Conservation (phyloP, 1,140 invertebrate species). For the Diachasmimorpha longicaudata region DNA sequence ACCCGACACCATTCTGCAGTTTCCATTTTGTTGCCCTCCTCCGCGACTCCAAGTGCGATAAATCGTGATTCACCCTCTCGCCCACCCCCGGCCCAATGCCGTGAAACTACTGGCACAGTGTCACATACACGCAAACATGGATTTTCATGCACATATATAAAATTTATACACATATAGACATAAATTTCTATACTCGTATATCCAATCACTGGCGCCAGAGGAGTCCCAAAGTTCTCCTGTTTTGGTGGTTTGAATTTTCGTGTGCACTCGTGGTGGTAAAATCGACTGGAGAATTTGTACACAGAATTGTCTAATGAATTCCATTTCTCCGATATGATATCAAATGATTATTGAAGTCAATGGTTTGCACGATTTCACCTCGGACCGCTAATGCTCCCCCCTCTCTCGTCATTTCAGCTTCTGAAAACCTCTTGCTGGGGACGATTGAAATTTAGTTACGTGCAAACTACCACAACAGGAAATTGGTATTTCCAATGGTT, state of each 20-base stretch:
- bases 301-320: constrained; percentile 32
- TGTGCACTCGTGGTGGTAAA: background rate
- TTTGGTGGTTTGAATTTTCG: background rate
- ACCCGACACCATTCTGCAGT: constrained; percentile 27
- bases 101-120: constrained; percentile 11
- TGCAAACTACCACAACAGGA: constrained; percentile 1
- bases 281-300: background rate
- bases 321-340: constrained; percentile 28
- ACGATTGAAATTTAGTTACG: constrained; percentile 15
- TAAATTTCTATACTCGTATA: constrained; percentile 20
- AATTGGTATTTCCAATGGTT: constrained; percentile 21
- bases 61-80: constrained; percentile 24
- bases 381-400: background rate
- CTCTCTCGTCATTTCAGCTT: background rate
- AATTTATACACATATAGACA: constrained; percentile 16
- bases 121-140: constrained; percentile 6
- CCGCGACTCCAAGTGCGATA: constrained; percentile 30
- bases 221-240: constrained; percentile 13
- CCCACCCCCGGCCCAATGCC: too few species aligned
- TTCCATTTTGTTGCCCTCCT: constrained; percentile 28
- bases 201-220: constrained; percentile 14
- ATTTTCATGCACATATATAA: background rate
- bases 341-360: constrained; percentile 31
- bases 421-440: background rate
- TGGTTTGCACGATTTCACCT: constrained; percentile 13